Conservation (phyloP, 1,140 invertebrate genomes). For the Dermatophagoides farinae region DNA sequence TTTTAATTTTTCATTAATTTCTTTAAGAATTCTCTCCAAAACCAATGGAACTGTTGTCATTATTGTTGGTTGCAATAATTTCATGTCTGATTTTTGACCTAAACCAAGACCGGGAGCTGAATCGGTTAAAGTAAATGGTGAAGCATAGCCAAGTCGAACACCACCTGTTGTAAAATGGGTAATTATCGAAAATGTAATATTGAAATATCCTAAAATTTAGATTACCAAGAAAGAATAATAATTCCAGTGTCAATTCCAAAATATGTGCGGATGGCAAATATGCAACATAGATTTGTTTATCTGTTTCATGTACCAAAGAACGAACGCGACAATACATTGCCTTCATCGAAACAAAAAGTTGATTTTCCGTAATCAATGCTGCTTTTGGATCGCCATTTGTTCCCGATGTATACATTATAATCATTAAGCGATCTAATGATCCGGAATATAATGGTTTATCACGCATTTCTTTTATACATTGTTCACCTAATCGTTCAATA, state of each 20-base stretch:
- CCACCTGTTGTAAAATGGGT: no score
- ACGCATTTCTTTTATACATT: not conserved
- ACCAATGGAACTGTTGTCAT: conserved; percentile 30
- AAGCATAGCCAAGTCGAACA: conserved; percentile 21
- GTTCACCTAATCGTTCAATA: not conserved
- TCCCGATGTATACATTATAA: conserved; percentile 89
- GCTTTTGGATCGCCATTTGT: conserved; percentile 73
- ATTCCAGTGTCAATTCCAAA: conserved; percentile 20
- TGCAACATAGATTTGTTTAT: not conserved
- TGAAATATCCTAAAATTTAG: no score
- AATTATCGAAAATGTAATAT: no score
- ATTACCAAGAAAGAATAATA: conserved; percentile 18
- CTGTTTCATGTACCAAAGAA: not conserved
- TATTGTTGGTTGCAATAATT: conserved; percentile 20
- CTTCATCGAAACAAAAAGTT: conserved; percentile 68
- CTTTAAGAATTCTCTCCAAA: conserved; percentile 20
- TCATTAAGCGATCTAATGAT: conserved; percentile 44
- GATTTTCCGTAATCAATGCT: conserved; percentile 51
- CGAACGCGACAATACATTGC: conserved; percentile 49
- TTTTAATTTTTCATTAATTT: conserved; percentile 6
- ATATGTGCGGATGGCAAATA: conserved; percentile 23
- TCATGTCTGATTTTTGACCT: conserved; percentile 21
- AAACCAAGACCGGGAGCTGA: conserved; percentile 20
- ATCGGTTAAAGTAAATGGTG: conserved; percentile 22
- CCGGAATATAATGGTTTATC: no score